Evolutionary conservation across 2,888 invertebrate genomes (phyloP).

Genomic region (Dendrolimus houi): DNA sequence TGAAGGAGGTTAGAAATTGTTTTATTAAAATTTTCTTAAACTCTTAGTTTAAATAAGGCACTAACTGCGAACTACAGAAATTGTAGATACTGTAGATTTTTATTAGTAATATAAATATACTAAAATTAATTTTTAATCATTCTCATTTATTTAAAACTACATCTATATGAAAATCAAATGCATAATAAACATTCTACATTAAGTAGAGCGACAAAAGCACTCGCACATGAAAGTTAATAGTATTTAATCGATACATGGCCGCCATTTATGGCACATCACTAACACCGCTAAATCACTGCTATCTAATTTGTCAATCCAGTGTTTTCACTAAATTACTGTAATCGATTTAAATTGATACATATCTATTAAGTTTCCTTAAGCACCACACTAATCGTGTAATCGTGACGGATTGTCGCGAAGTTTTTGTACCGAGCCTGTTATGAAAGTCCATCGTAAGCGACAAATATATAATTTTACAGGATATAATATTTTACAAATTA

Average conservation of each 20-base stretch:
- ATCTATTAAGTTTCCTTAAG: neutral
- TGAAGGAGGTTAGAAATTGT: too few species aligned
- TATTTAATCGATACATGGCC: slow-evolving; percentile 45
- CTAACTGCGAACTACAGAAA: too few species aligned
- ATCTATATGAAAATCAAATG: too few species aligned
- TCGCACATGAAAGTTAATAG: slow-evolving; percentile 50
- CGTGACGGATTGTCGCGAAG: neutral
- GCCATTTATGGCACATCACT: slow-evolving; percentile 46
- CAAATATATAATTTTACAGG: too few species aligned
- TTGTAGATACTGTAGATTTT: too few species aligned
- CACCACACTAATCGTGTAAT: neutral
- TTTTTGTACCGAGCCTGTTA: neutral
- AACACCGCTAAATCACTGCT: slow-evolving; percentile 25
- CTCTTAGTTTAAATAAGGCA: too few species aligned
- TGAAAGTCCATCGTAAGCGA: too few species aligned
- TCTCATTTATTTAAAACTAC: too few species aligned
- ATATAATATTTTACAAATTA: too few species aligned
- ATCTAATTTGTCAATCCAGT: slow-evolving; percentile 11
- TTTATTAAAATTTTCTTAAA: too few species aligned
- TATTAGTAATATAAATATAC: too few species aligned
- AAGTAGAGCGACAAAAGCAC: slow-evolving; percentile 10
- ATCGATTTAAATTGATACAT: slow-evolving; percentile 18
- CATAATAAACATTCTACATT: neutral
- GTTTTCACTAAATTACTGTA: slow-evolving; percentile 29
- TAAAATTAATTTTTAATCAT: too few species aligned